These are phyloP conservation scores for Muricea muricata DNA, from an alignment of 92 coral and sea anemone genomes.

Conservation along the genomic window DNA sequence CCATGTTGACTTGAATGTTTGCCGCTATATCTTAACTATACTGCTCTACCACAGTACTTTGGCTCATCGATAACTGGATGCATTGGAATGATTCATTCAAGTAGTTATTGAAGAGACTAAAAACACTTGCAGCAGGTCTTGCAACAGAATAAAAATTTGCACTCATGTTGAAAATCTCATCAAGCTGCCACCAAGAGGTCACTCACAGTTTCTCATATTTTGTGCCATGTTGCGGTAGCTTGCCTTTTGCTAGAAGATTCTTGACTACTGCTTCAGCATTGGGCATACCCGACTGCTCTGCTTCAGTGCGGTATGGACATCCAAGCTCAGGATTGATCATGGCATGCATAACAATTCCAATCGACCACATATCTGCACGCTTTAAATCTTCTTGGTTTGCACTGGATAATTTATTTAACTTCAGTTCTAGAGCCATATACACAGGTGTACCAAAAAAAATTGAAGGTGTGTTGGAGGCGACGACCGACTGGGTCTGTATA, in stretches of 20 bases:
- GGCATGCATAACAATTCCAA: constrained; percentile 40
- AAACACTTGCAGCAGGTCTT: not conserved
- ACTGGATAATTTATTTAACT: not conserved
- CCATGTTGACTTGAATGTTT: not conserved
- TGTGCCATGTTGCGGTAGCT: constrained; percentile 5
- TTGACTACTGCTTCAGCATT: not conserved
- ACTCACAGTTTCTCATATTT: constrained; percentile 1
- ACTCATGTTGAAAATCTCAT: not conserved
- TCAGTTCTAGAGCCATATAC: constrained; percentile 50
- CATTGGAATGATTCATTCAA: not conserved
- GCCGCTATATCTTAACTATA: not conserved
- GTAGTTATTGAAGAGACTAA: not conserved
- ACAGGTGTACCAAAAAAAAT: constrained; percentile 49
- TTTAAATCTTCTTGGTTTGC: constrained; percentile 54
- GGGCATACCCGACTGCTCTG: not conserved
- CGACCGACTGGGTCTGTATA: constrained; percentile 39
- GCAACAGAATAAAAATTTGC: not conserved
- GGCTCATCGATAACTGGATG: not conserved
- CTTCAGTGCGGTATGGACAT: constrained; percentile 10
- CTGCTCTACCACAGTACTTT: not conserved
- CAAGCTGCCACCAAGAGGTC: constrained; percentile 26
- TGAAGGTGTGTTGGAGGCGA: constrained; percentile 39
- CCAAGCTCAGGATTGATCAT: constrained; percentile 41
- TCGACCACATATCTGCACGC: constrained; percentile 58
- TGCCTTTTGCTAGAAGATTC: not conserved